Conservation (phyloP, 2,113 vertebrate genomes). For the Hylia prasina region DNA sequence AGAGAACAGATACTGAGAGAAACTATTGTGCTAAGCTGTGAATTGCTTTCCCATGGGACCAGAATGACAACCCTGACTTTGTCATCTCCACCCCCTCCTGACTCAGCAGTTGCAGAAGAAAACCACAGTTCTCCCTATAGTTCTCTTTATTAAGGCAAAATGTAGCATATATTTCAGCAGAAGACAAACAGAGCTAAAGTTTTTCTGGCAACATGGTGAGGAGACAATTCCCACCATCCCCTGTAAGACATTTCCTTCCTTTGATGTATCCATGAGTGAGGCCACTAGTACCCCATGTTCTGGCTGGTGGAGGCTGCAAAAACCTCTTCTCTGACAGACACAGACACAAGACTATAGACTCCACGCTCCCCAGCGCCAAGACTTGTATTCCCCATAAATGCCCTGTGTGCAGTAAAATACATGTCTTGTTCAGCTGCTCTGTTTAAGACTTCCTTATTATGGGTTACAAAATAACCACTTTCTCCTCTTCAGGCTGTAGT, state of each 20-base stretch:
- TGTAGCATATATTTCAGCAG: not conserved
- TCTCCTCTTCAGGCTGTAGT: not conserved
- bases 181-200: not conserved
- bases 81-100: not conserved
- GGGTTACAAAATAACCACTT: not conserved
- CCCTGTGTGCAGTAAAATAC: not conserved
- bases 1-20: not conserved
- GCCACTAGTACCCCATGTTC: rapidly evolving
- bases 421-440: not conserved
- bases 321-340: not conserved
- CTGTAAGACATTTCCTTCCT: not conserved
- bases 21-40: not conserved
- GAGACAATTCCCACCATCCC: not conserved
- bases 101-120: not conserved
- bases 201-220: not conserved
- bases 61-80: not conserved
- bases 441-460: not conserved
- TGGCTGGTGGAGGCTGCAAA: not conserved
- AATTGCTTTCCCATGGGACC: not conserved
- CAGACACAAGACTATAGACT: not conserved
- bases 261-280: not conserved
- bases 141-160: not conserved
- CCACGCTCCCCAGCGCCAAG: not conserved
- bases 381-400: not conserved
- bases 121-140: not conserved